phyloP scores from a whole-genome alignment of 2,797 vertebrate species.

The Bradypodion pumilum region DNA sequence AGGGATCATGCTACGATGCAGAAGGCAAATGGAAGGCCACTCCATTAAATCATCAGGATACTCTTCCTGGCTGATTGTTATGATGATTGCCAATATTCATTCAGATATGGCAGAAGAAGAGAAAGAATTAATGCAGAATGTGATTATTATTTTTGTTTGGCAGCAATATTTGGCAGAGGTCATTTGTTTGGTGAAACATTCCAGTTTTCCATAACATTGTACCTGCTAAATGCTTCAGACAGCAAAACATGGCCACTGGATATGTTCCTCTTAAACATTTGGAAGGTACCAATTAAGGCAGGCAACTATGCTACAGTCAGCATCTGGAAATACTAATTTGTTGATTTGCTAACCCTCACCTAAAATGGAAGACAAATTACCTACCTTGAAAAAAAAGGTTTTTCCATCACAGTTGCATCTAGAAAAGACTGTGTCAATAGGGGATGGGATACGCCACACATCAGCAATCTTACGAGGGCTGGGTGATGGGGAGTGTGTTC shows the following conservation, averaged over 20 bases:
- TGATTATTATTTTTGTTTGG: too few relatives aligned
- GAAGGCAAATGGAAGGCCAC: too few relatives aligned
- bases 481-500: conserved; percentile 73
- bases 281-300: background rate
- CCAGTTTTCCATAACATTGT: background rate
- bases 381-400: conserved; percentile 95
- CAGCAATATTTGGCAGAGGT: background rate
- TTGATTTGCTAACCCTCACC: background rate
- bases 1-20: too few relatives aligned
- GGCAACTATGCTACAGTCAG: background rate
- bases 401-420: conserved; percentile 95
- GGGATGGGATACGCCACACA: conserved; percentile 92
- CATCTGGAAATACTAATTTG: background rate
- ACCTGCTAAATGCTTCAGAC: background rate
- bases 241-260: background rate
- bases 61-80: too few relatives aligned
- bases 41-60: too few relatives aligned
- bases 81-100: too few relatives aligned
- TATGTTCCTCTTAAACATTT: background rate
- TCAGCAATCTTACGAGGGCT: conserved; percentile 82
- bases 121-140: too few relatives aligned
- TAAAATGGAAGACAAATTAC: conserved; percentile 7
- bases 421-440: conserved; percentile 92
- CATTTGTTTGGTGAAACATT: background rate
- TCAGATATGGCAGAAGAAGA: too few relatives aligned